Base-by-base conservation (phyloP, 1,140 invertebrate species). In the Diplogasteroides magnus region DNA sequence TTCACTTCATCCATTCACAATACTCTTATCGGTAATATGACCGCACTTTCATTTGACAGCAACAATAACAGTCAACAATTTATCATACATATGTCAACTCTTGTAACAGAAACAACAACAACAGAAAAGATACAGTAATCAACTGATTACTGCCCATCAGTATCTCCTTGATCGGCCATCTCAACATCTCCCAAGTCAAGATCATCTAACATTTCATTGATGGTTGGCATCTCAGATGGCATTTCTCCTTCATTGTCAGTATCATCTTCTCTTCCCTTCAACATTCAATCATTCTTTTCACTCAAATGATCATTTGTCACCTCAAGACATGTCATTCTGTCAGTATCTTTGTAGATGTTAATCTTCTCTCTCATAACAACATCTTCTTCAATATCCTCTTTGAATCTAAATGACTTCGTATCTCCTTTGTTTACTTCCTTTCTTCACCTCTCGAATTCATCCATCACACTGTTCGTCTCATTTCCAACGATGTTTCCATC, bases 341-440 rank as follows among this genome's bases (percentile, higher is more conserved):
- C 71, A 59, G 64, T 75, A 84, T 85, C 91, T 81, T 89, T 90
- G 84, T 93, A 98, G 68, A 98, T 95, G 80, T 97, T 97, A 48
- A 99, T 87, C 82, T 95, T 90, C 78, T 91, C 89, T 72, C 96
- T 88, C 68, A 93, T 86, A 31, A 88, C 88, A 26, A 88, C 88
- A 85, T 98, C 94, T 85, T 98, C 95, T 84, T 99, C 96, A 62
- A 99, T 84, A 82, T 99, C 96, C 78, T 98, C 92, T 83, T 98
- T 87, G 85, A 98, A 98, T 76, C 70, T 64, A 56, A 13, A 66
- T 62, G 0, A 64, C 29, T 48, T 48, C 37, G 19, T 48, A 11
- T 48, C 6, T 11, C 19, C 37, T 11, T 48, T 19, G 6, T 48
- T 48, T 11, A 6, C 37, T 48, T 19, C 19, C 37, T 48, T 19